Conservation (phyloP, 1,140 invertebrate species). For the Leptonema lineaticorne region DNA sequence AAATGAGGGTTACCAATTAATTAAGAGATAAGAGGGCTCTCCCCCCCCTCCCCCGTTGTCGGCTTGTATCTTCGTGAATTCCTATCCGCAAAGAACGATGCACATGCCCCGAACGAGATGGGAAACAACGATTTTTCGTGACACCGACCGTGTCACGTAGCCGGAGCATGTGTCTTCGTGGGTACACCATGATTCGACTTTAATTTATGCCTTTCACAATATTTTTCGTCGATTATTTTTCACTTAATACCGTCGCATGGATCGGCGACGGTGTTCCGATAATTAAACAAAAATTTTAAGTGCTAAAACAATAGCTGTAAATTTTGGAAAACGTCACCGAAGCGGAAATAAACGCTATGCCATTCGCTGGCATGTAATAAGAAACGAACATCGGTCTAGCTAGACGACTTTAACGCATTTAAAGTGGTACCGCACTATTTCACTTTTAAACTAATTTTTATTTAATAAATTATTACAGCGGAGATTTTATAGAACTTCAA, state of each 20-base stretch:
- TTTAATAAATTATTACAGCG: no score
- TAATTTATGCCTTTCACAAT: conserved; percentile 30
- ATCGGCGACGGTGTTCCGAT: no score
- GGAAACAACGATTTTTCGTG: conserved; percentile 39
- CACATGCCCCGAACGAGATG: conserved; percentile 29
- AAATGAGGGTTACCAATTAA: conserved; percentile 38
- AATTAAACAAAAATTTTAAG: neutral
- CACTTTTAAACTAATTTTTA: no score
- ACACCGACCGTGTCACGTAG: conserved; percentile 33
- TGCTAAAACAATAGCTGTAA: conserved; percentile 20
- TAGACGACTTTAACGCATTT: no score
- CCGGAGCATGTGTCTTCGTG: conserved; percentile 33
- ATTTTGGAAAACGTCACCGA: no score
- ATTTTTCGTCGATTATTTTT: conserved; percentile 28
- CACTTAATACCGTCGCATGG: conserved; percentile 6
- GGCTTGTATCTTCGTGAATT: conserved; percentile 32
- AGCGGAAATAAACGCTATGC: no score
- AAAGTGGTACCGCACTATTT: no score
- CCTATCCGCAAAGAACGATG: conserved; percentile 16
- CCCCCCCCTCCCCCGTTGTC: no score
- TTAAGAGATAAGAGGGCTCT: conserved; percentile 36
- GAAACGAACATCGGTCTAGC: no score
- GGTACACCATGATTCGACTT: conserved; percentile 21
- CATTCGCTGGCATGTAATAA: neutral
- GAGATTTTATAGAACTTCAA: no score